Percentiles rank a stretch among this genome's conserved stretches.
Conservation (phyloP, 2,797 vertebrate genomes). For the Alfaro cultratus region DNA sequence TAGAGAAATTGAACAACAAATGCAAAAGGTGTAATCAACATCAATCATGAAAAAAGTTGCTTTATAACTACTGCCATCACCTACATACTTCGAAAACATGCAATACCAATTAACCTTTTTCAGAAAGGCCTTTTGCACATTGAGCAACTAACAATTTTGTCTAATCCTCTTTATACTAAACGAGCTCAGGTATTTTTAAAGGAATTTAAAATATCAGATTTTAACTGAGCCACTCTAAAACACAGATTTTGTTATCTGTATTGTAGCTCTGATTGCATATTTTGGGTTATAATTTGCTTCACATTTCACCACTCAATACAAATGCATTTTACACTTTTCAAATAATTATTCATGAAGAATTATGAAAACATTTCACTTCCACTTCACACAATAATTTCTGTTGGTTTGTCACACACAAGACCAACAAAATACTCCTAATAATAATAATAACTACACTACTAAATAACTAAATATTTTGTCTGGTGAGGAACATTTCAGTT, state of each 20-base stretch:
- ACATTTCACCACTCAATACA: background rate
- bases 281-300: background rate
- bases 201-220: background rate
- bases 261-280: background rate
- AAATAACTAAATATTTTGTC: background rate
- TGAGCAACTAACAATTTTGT: background rate
- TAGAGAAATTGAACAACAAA: background rate
- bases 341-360: background rate
- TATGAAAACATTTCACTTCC: background rate
- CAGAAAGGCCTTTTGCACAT: background rate
- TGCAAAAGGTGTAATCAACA: background rate
- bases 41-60: background rate
- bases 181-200: background rate
- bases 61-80: background rate
- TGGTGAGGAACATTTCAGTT: slow-evolving; percentile 59
- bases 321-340: background rate
- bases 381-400: background rate
- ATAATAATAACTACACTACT: no score
- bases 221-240: background rate
- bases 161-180: background rate
- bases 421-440: background rate
- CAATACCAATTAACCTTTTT: background rate
- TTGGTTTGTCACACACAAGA: background rate
- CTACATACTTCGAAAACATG: no score
- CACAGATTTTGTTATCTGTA: background rate